Percentiles rank a stretch among this genome's conserved stretches.
Conservation (phyloP, 1,140 invertebrate genomes). For the Antheraea pernyi region DNA sequence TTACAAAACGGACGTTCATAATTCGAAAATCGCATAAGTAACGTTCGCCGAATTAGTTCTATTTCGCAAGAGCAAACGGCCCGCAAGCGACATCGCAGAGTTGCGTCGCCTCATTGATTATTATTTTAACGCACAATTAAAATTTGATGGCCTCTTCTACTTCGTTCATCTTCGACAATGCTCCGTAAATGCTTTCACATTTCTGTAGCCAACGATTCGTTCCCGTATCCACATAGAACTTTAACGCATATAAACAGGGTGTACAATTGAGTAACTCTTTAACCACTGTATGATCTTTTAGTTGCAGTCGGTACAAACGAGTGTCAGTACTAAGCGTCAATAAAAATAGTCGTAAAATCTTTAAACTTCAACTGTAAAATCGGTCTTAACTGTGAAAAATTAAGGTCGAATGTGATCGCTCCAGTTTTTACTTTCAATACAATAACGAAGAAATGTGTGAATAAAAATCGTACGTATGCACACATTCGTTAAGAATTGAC, state of each 20-base stretch:
- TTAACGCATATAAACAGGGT: constrained; percentile 33
- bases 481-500: constrained; percentile 78
- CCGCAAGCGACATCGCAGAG: constrained; percentile 35
- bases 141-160: constrained; percentile 74
- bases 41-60: constrained; percentile 36
- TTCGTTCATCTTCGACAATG: constrained; percentile 70
- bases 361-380: constrained; percentile 36
- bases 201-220: constrained; percentile 22
- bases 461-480: constrained; percentile 77
- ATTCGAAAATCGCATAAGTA: constrained; percentile 9
- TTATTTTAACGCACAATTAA: constrained; percentile 78
- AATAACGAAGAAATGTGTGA: constrained; percentile 58
- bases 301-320: constrained; percentile 48
- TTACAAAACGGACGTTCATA: not conserved
- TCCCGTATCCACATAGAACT: constrained; percentile 22
- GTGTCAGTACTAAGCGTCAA: constrained; percentile 73
- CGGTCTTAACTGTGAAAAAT: constrained; percentile 30
- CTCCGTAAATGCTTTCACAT: constrained; percentile 45
- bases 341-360: constrained; percentile 76
- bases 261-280: constrained; percentile 28
- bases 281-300: constrained; percentile 38
- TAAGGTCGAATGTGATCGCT: constrained; percentile 39
- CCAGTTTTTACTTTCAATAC: constrained; percentile 25
- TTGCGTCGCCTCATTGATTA: constrained; percentile 74
- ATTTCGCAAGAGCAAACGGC: constrained; percentile 41